Conservation (phyloP, 2,888 invertebrate species). For the Eueremaeus valkanovi region DNA sequence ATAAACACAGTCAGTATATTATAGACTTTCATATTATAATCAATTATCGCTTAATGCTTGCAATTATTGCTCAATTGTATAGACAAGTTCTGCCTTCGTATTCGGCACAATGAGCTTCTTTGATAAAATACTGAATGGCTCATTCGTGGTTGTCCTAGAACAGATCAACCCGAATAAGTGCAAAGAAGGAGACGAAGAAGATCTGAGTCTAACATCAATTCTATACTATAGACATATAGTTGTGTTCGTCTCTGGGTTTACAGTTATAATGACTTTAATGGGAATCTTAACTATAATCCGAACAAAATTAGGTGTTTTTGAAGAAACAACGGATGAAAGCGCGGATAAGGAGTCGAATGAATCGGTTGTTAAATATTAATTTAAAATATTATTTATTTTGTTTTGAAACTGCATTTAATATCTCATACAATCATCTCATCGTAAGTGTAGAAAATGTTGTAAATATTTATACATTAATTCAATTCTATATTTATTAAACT, state of each 20-base stretch:
- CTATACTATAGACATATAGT: slow-evolving; percentile 21
- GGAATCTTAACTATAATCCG: neutral
- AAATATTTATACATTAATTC: no score
- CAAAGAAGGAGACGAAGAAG: neutral
- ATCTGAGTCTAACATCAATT: neutral
- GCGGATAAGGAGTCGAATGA: neutral
- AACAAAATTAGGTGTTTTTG: neutral
- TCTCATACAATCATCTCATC: no score
- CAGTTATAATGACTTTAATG: slow-evolving; percentile 25
- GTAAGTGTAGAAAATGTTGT: no score
- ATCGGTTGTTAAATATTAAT: neutral
- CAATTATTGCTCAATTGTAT: slow-evolving; percentile 6
- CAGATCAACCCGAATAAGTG: slow-evolving; percentile 32
- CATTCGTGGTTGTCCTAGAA: slow-evolving; percentile 62
- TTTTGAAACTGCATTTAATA: no score
- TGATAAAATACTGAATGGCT: slow-evolving; percentile 84
- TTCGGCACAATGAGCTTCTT: slow-evolving; percentile 89
- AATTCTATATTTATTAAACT: no score
- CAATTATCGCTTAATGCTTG: neutral
- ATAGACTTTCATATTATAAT: neutral
- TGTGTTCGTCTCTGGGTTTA: slow-evolving; percentile 26
- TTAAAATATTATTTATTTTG: neutral
- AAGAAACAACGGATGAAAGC: neutral
- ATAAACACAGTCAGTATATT: slow-evolving; percentile 64
- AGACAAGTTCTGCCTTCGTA: slow-evolving; percentile 80